phyloP scores from a whole-genome alignment of 2,113 vertebrate species.

The Propithecus coquereli region DNA sequence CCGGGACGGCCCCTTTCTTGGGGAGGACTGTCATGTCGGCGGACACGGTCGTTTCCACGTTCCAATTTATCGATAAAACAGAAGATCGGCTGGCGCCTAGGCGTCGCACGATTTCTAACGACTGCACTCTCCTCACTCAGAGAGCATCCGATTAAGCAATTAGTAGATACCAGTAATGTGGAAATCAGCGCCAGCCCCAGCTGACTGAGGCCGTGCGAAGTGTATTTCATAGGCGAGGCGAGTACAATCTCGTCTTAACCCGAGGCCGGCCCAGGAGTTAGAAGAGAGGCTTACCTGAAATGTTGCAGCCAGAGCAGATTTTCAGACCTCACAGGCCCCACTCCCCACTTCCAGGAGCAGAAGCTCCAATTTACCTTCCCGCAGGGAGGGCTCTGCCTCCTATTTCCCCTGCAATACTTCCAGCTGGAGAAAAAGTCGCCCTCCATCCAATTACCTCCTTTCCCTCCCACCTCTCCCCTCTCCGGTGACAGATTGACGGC shows the following conservation, averaged over 20 bases:
- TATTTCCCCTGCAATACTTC: not conserved
- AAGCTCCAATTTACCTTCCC: not conserved
- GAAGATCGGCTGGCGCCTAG: slow-evolving; percentile 18
- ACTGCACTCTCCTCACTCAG: not conserved
- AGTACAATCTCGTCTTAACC: not conserved
- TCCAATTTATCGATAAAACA: slow-evolving; percentile 28
- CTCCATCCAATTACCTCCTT: slow-evolving; percentile 26
- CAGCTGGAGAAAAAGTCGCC: not conserved
- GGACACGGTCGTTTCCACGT: not conserved
- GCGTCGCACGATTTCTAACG: not conserved
- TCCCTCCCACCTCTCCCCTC: not conserved
- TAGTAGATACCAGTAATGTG: not conserved
- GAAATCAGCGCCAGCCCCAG: not conserved
- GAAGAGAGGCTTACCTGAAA: not conserved
- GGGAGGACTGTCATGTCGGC: not conserved
- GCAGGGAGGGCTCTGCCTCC: not conserved
- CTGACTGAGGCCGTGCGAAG: not conserved
- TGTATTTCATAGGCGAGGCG: not conserved
- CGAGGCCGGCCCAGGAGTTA: not conserved
- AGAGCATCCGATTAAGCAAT: slow-evolving; percentile 59
- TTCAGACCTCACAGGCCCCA: not conserved
- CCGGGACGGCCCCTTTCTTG: slow-evolving; percentile 39
- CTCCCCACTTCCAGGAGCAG: not conserved
- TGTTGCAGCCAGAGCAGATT: not conserved
- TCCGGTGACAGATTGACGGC: slow-evolving; percentile 38